A percentile compares a stretch with the other conserved stretches of the same genome.
Evolutionary conservation across 2,797 vertebrate species (phyloP).

Genomic region (Philypnodon macrostomus): DNA sequence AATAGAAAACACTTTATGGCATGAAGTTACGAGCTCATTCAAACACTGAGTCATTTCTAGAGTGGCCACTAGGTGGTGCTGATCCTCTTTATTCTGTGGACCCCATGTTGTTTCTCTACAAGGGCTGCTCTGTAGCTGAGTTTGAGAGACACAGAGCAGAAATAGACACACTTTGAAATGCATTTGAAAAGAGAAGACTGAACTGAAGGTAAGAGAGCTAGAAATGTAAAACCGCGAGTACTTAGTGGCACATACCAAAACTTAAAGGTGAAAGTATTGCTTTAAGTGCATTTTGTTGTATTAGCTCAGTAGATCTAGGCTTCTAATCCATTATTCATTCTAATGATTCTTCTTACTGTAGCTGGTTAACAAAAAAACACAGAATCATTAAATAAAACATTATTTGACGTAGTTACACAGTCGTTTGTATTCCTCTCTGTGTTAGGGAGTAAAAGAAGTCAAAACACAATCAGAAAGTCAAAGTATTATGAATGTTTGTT

Average conservation of each 20-base stretch:
- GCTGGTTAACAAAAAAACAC: conserved; percentile 58
- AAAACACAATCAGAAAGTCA: too few species aligned
- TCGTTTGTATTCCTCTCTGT: too few species aligned
- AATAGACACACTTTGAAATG: conserved; percentile 66
- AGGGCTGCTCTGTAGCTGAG: conserved; percentile 47
- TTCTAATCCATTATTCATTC: conserved; percentile 77
- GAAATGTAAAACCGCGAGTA: conserved; percentile 52
- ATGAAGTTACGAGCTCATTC: conserved; percentile 8
- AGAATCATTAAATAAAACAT: conserved; percentile 58
- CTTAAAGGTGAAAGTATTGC: conserved; percentile 36
- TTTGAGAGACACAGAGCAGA: conserved; percentile 45
- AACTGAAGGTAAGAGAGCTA: conserved; percentile 31
- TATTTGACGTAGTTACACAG: conserved; percentile 55
- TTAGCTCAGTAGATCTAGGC: conserved; percentile 47
- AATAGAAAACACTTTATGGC: conserved; percentile 9
- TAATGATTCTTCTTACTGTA: conserved; percentile 61
- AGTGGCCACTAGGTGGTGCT: conserved; percentile 76
- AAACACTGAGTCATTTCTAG: conserved; percentile 12
- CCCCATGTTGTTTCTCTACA: conserved; percentile 42
- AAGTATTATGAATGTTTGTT: too few species aligned
- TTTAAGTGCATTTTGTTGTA: conserved; percentile 45
- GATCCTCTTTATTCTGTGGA: conserved; percentile 29
- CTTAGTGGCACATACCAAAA: conserved; percentile 33
- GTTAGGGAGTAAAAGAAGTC: too few species aligned
- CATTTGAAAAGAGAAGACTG: conserved; percentile 40